Base-by-base conservation (phyloP, 2,797 vertebrate genomes). In the Danio aesculapii region DNA sequence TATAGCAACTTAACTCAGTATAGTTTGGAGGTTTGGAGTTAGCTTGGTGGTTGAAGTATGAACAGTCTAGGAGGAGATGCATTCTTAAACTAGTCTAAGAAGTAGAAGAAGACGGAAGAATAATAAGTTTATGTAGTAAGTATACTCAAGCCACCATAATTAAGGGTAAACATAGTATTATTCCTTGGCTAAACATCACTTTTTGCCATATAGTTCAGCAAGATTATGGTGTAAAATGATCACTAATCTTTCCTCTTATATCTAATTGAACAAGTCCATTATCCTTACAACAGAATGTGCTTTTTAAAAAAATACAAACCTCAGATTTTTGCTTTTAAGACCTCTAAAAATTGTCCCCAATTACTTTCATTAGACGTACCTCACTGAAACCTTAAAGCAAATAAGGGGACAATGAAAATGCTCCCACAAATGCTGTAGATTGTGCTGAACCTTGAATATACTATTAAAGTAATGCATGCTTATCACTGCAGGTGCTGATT, bases 391-490 rank as follows among this genome's bases (percentile, higher is more conserved):
- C 63, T 66, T 1, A 7, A 66, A 68, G 8, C 30, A 68, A 30
- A 55, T 55, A 8, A 21, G 11, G 6, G 11, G 50, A n/a, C 13
- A 50, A 68, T 14, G 17, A 57, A 57, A 4, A 19, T 19, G 5
- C 9, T 5, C 5, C 19, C 17, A 57, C 17, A 14, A 30, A 68
- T 30, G 4, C 46, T 50, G 46, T 1, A 50, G 19, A 50, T 50
- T 68, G 47, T 30, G 47, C 6, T 68, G 19, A 68, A 68, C 19
- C 46, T 5, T 30, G 7, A 30, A 68, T 30, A 68, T 30, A 49
- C 68, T 16, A 41, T 53, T 6, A 57, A 30, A 66, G 50, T 77
- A 30, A 77, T 47, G 44, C 21, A 77, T 57, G 8, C 17, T 44
- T n/a, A 68, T 50, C 46, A 68, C 12, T 21, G 44, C 63, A 13